Base-by-base conservation (phyloP, 2,113 vertebrate species). In the Stigmatopora argus region DNA sequence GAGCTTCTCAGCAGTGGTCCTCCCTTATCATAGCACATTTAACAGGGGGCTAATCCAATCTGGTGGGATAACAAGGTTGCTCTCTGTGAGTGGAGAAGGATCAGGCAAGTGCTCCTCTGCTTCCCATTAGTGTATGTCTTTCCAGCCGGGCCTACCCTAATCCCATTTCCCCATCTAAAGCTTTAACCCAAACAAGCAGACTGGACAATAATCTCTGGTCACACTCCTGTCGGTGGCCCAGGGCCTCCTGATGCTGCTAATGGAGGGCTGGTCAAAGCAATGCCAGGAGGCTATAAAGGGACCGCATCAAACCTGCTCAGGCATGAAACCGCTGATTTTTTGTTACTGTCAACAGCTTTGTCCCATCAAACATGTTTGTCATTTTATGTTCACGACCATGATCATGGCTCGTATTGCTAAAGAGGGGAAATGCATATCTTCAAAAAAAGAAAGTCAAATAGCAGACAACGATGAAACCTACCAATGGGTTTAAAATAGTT, bases 141-240 rank as follows among this genome's bases (percentile, higher is more conserved):
- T 84, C 83, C 81, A 88, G 82, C 83, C 83, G 85, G 84, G 87
- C 76, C 85, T 79, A 68, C 83, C 87, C 88, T 90, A 89, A 90
- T 90, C 89, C 89, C 88, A 90, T 89, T 90, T 90, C 87, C 89
- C 81, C 88, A 87, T 87, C 86, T 88, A 88, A 90, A 90, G 87
- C 89, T 84, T 85, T 85, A 90, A 89, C 88, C 86, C 86, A 90
- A 89, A 90, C 87, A 90, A 88, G 84, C 85, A 82, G 81, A 74
- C 85, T 82, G 85, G 87, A 88, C 88, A 87, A 86, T 89, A 89
- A 89, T 90, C 87, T 89, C 79, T 51, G 83, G 86, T 89, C 85
- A 87, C 88, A 89, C 84, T 88, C 87, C 78, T 82, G 83, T 78
- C 73, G 74, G 74, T 75, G 2, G 78, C 79, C 88, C 72, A 61